Percentiles rank a stretch among this genome's conserved stretches.
Evolutionary conservation across 23 tunicate genomes (phyloP).

Genomic region (Styela plicata): DNA sequence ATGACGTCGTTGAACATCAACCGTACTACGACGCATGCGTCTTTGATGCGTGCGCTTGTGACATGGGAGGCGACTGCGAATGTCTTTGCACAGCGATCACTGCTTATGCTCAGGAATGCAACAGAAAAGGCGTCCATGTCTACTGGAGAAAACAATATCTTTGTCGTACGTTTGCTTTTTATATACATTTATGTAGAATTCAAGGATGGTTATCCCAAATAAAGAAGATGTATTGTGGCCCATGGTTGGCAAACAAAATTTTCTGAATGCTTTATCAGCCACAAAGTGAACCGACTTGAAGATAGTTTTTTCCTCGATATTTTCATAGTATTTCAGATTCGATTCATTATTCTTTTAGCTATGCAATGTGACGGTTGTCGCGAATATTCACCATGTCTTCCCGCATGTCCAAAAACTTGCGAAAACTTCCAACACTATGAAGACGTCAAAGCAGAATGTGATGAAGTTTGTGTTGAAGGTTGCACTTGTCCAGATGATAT

Average conservation of each 20-base stretch:
- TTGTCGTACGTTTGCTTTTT: slow-evolving; percentile 16
- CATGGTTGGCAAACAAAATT: no score
- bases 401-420: slow-evolving; percentile 41
- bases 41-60: slow-evolving; percentile 41
- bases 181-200: no score
- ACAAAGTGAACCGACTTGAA: no score
- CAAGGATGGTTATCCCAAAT: no score
- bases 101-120: slow-evolving; percentile 45
- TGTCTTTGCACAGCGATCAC: slow-evolving; percentile 33
- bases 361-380: slow-evolving; percentile 34
- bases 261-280: no score
- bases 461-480: slow-evolving; percentile 38
- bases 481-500: slow-evolving; percentile 29
- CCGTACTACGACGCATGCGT: slow-evolving; percentile 33
- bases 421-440: slow-evolving; percentile 28
- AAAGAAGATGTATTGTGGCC: no score
- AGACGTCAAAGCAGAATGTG: slow-evolving; percentile 10
- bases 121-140: slow-evolving; percentile 33
- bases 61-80: slow-evolving; percentile 39
- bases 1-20: slow-evolving; percentile 30
- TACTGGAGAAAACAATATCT: slow-evolving; percentile 29
- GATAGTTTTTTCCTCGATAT: no score
- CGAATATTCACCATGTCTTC: slow-evolving; percentile 27
- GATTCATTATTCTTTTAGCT: neutral
- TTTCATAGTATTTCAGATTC: neutral